Base-by-base conservation (phyloP, 2,797 vertebrate species). In the Oreortyx pictus region DNA sequence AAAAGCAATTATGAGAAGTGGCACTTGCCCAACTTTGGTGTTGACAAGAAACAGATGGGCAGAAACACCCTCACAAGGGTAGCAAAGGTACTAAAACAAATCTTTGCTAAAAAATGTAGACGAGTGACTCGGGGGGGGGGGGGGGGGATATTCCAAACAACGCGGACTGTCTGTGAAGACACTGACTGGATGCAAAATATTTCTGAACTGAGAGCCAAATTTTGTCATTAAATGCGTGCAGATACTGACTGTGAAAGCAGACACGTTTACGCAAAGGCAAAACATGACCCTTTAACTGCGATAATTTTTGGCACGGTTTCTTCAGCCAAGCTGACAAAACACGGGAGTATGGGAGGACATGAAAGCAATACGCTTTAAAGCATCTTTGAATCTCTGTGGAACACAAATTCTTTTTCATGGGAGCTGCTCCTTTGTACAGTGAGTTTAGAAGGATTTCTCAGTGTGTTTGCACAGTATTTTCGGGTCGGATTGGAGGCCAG, bases 1-100 rank as follows among this genome's bases (percentile, higher is more conserved):
- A 90, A 89, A 89, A 62, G 88, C 84, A 92, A 89, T 96, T 88
- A 81, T 14, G 68, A 89, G 87, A 89, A 88, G 92, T 88, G 94
- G 92, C 90, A 82, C 88, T 54, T 86, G 85, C 91, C 94, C 96
- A 95, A 43, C 57, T 56, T 31, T 7, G 59, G 84, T 31, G 84
- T 23, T 86, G 94, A 81, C 87, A 92, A 68, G 71, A 79, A 95
- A 71, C 87, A 94, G 92, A 92, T 44, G 74, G 88, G 87, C 67
- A 93, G 62, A 59, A 88, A 72, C 47, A 64, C 33, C 66, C 86
- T 65, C 27, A 0, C 13, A 15, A 60, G 72, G 88, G 82, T 59
- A 88, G 88, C 14, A 52, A 47, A 66, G 77, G 31, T 35, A 82
- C 19, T 46, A 71, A 89, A 89, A 6, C 77, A 64, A n/a, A 76